Percentiles rank a stretch among this genome's conserved stretches.
Evolutionary conservation across 2,113 vertebrate genomes (phyloP).

Genomic region (Mellivora capensis): DNA sequence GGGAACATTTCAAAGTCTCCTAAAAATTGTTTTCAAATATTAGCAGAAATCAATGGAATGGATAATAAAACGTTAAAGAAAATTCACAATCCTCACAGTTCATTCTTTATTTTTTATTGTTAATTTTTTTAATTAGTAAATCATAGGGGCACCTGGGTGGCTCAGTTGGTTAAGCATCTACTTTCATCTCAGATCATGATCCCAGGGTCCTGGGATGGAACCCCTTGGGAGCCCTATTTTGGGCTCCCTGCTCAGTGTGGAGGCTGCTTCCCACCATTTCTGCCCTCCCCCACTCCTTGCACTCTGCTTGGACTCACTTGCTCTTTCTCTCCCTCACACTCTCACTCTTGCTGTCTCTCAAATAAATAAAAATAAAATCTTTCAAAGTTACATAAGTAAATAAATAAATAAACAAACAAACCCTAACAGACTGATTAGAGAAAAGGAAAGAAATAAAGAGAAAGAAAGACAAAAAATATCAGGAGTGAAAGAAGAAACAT

Average conservation of each 20-base stretch:
- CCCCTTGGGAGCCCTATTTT: neutral
- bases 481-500: neutral
- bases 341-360: neutral
- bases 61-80: neutral
- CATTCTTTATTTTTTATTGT: neutral
- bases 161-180: neutral
- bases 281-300: neutral
- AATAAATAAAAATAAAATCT: neutral
- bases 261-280: neutral
- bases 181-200: neutral
- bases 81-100: neutral
- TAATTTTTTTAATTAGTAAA: neutral
- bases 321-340: neutral
- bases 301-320: neutral
- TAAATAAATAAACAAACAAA: neutral
- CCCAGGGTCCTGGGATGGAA: neutral
- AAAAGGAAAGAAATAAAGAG: neutral
- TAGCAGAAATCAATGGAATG: neutral
- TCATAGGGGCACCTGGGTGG: neutral
- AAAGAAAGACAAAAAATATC: neutral
- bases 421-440: neutral
- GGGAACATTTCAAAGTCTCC: neutral
- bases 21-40: neutral
- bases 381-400: neutral
- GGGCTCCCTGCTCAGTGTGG: neutral